phyloP scores from a whole-genome alignment of 2,888 invertebrate species.

The Eristalis intricaria region DNA sequence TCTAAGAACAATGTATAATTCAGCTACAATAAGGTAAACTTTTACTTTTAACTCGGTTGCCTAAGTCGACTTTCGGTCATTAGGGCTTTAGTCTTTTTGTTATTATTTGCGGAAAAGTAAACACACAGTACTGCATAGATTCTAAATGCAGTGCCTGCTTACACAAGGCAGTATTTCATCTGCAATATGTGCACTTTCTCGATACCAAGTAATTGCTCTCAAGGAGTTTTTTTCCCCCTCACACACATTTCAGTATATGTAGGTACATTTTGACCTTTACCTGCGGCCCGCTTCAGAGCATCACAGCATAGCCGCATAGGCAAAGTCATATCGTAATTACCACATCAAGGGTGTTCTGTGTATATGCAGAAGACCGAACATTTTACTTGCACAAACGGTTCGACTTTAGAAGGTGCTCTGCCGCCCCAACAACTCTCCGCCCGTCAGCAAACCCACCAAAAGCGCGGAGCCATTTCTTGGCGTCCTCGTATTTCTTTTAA shows the following conservation, averaged over 20 bases:
- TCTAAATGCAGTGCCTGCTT: too few relatives aligned
- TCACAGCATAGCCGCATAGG: background rate
- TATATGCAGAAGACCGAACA: slow-evolving; percentile 18
- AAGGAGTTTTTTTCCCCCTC: background rate
- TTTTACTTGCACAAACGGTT: background rate
- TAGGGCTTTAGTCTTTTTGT: too few relatives aligned
- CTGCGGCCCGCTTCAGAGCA: slow-evolving; percentile 38
- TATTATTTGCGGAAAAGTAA: too few relatives aligned
- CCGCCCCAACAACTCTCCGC: background rate
- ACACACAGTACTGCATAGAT: too few relatives aligned
- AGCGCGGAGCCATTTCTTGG: background rate
- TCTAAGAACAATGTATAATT: too few relatives aligned
- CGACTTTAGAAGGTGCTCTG: background rate
- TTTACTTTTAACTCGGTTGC: too few relatives aligned
- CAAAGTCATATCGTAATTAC: slow-evolving; percentile 43
- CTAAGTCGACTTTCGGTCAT: too few relatives aligned
- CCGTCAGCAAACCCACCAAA: background rate
- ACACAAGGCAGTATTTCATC: too few relatives aligned
- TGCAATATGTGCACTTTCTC: background rate
- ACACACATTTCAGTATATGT: background rate
- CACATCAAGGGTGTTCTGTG: slow-evolving; percentile 5
- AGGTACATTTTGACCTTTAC: slow-evolving; percentile 42
- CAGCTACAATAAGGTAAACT: too few relatives aligned
- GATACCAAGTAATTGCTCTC: background rate
- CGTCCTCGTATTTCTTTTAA: slow-evolving; percentile 54